Conservation (phyloP, 2,113 vertebrate species). For the Malurus elegans region DNA sequence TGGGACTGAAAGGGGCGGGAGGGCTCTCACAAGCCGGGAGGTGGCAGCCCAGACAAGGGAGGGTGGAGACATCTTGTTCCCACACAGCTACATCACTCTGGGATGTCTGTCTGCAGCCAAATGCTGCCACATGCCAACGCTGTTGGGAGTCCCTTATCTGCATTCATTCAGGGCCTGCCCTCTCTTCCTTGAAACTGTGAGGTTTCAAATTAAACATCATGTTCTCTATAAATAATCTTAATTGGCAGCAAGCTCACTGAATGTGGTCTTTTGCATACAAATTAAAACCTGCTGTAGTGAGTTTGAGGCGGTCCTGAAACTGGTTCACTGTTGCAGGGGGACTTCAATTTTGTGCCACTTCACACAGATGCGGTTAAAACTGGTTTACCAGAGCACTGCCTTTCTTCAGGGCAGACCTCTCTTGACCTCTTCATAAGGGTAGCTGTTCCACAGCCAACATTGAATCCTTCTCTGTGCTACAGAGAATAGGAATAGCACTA, state of each 20-base stretch:
- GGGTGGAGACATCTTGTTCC: not conserved
- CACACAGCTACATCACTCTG: fast-evolving
- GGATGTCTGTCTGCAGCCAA: not conserved
- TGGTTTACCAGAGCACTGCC: not conserved
- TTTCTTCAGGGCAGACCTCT: not conserved
- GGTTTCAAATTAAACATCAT: not conserved
- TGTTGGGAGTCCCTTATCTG: not conserved
- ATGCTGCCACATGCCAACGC: not conserved
- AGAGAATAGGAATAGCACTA: not conserved
- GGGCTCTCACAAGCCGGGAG: not conserved
- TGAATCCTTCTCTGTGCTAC: fast-evolving
- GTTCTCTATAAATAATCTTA: slow-evolving; percentile 20
- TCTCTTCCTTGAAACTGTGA: not conserved
- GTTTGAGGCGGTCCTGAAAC: not conserved
- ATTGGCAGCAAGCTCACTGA: not conserved
- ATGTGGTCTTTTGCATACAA: not conserved
- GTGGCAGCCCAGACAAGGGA: not conserved
- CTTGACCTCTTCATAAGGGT: not conserved
- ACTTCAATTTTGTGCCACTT: not conserved
- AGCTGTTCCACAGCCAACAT: not conserved
- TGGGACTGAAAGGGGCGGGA: not conserved
- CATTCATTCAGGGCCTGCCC: not conserved
- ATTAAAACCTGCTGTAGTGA: not conserved
- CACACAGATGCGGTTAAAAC: not conserved
- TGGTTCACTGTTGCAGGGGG: not conserved